Percentiles rank a stretch among this genome's conserved stretches.
These are phyloP conservation scores for Catagonus wagneri DNA, from an alignment of 2,113 vertebrate genomes.

Conservation along the genomic window DNA sequence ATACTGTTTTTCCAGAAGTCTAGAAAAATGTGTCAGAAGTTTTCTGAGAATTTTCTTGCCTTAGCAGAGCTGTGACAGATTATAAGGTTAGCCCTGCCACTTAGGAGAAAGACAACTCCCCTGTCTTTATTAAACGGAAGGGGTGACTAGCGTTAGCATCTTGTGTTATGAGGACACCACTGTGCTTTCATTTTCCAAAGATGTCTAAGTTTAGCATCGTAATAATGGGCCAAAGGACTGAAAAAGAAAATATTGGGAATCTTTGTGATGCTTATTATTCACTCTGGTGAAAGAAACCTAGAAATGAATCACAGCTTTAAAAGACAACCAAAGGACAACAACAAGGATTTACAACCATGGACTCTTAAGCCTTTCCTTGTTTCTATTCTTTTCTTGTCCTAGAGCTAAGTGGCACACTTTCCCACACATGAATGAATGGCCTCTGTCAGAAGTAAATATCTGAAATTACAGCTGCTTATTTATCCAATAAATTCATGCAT, in stretches of 20 bases:
- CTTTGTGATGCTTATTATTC: constrained; percentile 6
- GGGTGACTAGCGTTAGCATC: constrained; percentile 21
- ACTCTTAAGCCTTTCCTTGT: constrained; percentile 7
- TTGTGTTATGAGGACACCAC: not conserved
- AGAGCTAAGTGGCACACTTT: not conserved
- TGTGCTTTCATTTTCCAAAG: constrained; percentile 25
- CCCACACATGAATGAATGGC: not conserved
- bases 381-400: not conserved
- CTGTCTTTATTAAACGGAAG: constrained; percentile 60
- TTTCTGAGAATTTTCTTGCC: constrained; percentile 60
- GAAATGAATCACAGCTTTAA: constrained; percentile 45
- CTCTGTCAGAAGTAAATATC: not conserved
- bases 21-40: constrained; percentile 65
- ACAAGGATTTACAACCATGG: not conserved
- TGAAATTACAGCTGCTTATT: constrained; percentile 38
- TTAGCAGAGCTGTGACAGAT: constrained; percentile 64
- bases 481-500: not conserved
- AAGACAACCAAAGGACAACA: not conserved
- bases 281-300: constrained; percentile 1
- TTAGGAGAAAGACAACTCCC: constrained; percentile 24
- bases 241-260: constrained; percentile 12
- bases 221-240: not conserved
- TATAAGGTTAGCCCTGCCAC: constrained; percentile 68
- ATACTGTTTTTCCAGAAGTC: constrained; percentile 65
- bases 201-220: not conserved